Base-by-base conservation (phyloP, 2,888 invertebrate species). In the Hypomecis atomaria region DNA sequence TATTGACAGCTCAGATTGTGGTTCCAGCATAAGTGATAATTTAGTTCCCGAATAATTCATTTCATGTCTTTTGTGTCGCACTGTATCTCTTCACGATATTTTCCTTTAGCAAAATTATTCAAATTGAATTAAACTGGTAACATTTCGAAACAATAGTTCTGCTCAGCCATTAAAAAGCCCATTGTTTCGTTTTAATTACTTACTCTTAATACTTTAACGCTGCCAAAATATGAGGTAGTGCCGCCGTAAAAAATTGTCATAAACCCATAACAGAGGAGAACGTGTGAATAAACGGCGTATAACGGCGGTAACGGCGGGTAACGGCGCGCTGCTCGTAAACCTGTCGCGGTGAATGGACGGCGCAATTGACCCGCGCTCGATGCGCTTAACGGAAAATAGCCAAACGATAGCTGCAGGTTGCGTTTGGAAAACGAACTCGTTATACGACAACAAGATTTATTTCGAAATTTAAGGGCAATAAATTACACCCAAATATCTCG, bases 181-280 rank as follows among this genome's bases (percentile, higher is more conserved):
- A 65, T 67, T 66, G 60, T 47, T 44, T 64, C 56, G 62, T 75
- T 79, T 79, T 80, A 79, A 81, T 78, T 78, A 70, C 71, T 78
- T 74, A 74, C 78, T 74, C 72, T 84, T 85, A 87, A 88, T 85
- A 85, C 84, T 72, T 85, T 84, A 83, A 84, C 76, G 80, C 84
- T 71, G 77, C 75, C 82, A 83, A 88, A 89, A 85, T 87, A 89
- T 90, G 89, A 89, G 84, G 82, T 86, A 89, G 84, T 82, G 82
- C 73, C 71, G 82, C 82, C 78, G 87, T 89, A 89, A 91, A 90
- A 89, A 90, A 85, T 77, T 78, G 88, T 81, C 83, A 86, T 89
- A 88, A 89, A 89, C 78, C 85, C 82, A 82, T 84, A 86, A 87
- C 85, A 76, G 78, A 80, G 83, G 84, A 79, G 77, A 83, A 84